Base-by-base conservation (phyloP, 2,888 invertebrate species). In the Gymnoscelis rufifasciata region DNA sequence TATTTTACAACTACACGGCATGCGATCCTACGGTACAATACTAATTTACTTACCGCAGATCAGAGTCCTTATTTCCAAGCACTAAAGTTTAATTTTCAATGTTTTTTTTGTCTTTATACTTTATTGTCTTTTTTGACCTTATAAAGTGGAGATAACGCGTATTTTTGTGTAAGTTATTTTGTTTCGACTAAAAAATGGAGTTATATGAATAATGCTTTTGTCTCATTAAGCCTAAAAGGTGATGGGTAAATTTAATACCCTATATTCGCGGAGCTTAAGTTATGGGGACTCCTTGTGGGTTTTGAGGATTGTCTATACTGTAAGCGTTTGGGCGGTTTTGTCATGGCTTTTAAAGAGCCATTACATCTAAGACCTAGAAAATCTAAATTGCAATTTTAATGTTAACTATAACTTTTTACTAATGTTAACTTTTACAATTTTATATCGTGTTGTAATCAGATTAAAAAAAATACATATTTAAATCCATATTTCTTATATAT, bases 201-300 rank as follows among this genome's bases (percentile, higher is more conserved):
- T 66, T 66, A 68, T 73, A 78, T 74, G 75, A 79, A 75, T 78
- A 74, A 76, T 73, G 70, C 73, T 66, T 83, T 79, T 81, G 78
- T 82, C 83, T 83, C 82, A 83, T 83, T 83, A 83, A 75, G 74
- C 83, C 50, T 74, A 79, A 66, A 83, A 67, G 78, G 75, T 59
- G 65, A 60, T 59, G 54, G 53, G 67, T 59, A 74, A 79, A 81
- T 78, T 81, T 81, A 81, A 69, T 60, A 63, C 52, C 55, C 59
- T 65, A 67, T 66, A 50, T 53, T 37, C 47, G 48, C 53, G 33
- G 27, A 23, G 38, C 43, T 56, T 53, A 15, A 35, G 19, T 35
- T 35, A 35, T 35, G 15, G 35, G 15, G 6, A 3, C 15, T 1
- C 19, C 35, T 35, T 15, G 11, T 11, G 11, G 19, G 11, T 23